These are phyloP conservation scores for Pandemis corylana DNA, from an alignment of 2,888 invertebrate genomes.

Conservation along the genomic window DNA sequence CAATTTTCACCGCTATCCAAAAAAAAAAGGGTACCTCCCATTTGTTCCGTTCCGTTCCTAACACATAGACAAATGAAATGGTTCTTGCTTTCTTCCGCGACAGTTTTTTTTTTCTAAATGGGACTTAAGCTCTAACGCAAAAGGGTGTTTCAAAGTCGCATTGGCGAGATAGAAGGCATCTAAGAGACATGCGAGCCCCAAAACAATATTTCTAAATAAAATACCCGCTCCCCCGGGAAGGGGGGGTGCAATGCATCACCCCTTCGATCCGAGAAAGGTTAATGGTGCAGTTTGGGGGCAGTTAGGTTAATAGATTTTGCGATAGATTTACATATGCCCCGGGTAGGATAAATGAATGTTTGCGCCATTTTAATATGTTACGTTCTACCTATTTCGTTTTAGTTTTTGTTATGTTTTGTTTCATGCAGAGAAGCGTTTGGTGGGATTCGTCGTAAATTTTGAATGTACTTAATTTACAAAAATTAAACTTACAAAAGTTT, in stretches of 20 bases:
- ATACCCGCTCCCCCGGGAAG: conserved; percentile 65
- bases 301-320: conserved; percentile 32
- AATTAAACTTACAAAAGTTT: too few relatives aligned
- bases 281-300: conserved; percentile 25
- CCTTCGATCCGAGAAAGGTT: conserved; percentile 32
- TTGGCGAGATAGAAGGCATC: conserved; percentile 28
- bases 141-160: conserved; percentile 5
- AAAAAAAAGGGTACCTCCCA: too few relatives aligned
- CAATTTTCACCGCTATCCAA: not conserved
- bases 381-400: too few relatives aligned
- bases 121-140: not conserved
- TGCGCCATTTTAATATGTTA: not conserved
- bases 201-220: conserved; percentile 82
- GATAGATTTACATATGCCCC: conserved; percentile 16
- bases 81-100: not conserved
- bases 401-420: conserved; percentile 2
- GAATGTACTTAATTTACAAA: too few relatives aligned
- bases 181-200: conserved; percentile 63
- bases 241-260: conserved; percentile 46
- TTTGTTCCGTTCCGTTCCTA: too few relatives aligned
- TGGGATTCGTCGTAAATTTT: too few relatives aligned
- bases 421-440: not conserved
- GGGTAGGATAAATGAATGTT: not conserved
- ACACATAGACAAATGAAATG: not conserved
- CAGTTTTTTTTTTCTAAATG: not conserved